Conservation (phyloP, 2,797 vertebrate species). For the Pyrocephalus nanus region DNA sequence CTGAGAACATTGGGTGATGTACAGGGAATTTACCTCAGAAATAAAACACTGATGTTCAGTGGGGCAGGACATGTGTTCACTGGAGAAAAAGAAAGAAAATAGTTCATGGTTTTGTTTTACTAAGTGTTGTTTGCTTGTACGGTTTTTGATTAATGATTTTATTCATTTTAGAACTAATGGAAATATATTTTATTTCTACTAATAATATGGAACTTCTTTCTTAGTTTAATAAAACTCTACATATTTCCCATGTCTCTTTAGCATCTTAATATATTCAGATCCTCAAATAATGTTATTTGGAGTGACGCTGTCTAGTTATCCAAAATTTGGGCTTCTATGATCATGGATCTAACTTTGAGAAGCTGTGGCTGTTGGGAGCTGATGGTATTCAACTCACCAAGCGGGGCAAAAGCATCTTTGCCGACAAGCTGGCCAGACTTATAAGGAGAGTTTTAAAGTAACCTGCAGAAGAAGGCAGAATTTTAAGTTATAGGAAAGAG, state of each 20-base stretch:
- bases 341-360: neutral
- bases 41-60: neutral
- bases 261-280: neutral
- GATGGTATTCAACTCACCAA: neutral
- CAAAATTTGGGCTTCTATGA: neutral
- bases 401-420: neutral
- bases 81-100: neutral
- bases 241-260: neutral
- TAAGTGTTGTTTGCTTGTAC: neutral
- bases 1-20: neutral
- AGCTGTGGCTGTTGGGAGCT: neutral
- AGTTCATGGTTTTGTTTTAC: neutral
- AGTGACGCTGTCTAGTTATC: neutral
- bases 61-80: neutral
- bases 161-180: neutral
- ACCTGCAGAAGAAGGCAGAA: neutral
- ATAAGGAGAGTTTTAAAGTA: neutral
- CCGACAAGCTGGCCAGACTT: neutral
- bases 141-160: neutral
- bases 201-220: neutral
- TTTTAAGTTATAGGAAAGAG: neutral
- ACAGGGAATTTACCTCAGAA: neutral
- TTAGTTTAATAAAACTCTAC: neutral
- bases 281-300: neutral
- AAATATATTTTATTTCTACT: neutral